Base-by-base conservation (phyloP, 2,113 vertebrate genomes). In the Zapornia atra region DNA sequence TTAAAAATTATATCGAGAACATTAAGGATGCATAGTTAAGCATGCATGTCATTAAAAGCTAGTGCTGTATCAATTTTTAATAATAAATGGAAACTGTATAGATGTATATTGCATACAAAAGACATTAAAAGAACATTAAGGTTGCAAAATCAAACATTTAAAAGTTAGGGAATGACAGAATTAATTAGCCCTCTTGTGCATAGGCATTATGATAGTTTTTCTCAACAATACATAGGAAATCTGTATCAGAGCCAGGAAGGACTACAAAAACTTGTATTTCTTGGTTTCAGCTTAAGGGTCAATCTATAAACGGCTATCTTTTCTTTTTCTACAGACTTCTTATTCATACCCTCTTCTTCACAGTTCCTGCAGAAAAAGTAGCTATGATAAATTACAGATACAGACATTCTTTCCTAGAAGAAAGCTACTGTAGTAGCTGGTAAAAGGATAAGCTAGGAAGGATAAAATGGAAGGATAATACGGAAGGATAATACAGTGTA, bases 51-150 rank as follows among this genome's bases (percentile, higher is more conserved):
- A 92, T 95, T 90, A 95, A 88, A 81, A 88, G 17, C 38, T 48
- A 81, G 60, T 14, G 24, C n/a, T 93, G 90, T 86, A 95, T 97
- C 72, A 94, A 88, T 92, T 90, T 93, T 96, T 96, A 88, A 94
- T 88, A 93, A 86, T 63, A 81, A 75, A 96, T 92, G 11, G 51
- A 77, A 81, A 92, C 29, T 4, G 3, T 82, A 69, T 88, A 54
- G 84, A 66, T 90, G 36, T 33, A 63, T 80, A 73, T 40, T 63
- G 76, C 90, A 90, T 94, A 86, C 50, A 95, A 92, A 96, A 85
- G 76, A 51, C 82, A 88, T 93, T 96, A 93, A 86, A 90, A 90
- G 59, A 93, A 80, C 88, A 86, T 93, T 83, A 83, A 77, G 56
- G 38, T n/a, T 93, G 68, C 15, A 68, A 88, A 95, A 92, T 86